Evolutionary conservation across 2,888 invertebrate genomes (phyloP).

Genomic region (Hyles lineata): DNA sequence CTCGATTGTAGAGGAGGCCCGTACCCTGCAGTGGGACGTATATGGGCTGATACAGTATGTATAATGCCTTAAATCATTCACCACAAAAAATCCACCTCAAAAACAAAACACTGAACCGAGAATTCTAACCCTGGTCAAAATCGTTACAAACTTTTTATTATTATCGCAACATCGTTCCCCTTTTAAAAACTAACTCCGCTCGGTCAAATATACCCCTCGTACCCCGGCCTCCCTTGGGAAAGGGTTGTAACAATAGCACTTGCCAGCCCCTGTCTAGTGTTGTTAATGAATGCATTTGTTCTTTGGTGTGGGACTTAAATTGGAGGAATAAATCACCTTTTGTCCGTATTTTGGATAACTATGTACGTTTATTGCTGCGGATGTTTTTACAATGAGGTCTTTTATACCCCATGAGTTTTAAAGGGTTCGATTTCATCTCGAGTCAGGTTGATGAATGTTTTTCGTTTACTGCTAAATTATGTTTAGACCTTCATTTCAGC

Average conservation of each 20-base stretch:
- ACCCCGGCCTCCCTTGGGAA: conserved; percentile 57
- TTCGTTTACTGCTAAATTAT: too few species aligned
- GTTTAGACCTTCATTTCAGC: too few species aligned
- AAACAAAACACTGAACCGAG: too few species aligned
- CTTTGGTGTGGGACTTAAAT: conserved; percentile 35
- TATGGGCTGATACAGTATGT: too few species aligned
- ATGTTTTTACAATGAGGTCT: background rate
- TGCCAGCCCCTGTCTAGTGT: conserved; percentile 44
- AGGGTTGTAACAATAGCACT: conserved; percentile 53
- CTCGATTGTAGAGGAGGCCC: too few species aligned
- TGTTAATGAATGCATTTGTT: conserved; percentile 49
- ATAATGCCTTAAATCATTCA: too few species aligned
- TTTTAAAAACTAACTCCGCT: conserved; percentile 7
- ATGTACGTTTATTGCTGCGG: background rate
- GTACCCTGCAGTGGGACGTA: too few species aligned
- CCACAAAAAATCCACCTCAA: too few species aligned
- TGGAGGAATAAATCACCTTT: conserved; percentile 33
- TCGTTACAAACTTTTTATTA: conserved; percentile 18
- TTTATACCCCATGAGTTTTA: background rate
- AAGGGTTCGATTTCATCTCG: background rate
- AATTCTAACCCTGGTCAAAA: background rate
- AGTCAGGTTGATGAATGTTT: too few species aligned
- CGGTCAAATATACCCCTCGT: conserved; percentile 36
- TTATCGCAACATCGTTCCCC: background rate
- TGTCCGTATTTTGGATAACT: conserved; percentile 24